These are phyloP conservation scores for Nesidiocoris tenuis DNA, from an alignment of 2,888 invertebrate species.

Conservation along the genomic window DNA sequence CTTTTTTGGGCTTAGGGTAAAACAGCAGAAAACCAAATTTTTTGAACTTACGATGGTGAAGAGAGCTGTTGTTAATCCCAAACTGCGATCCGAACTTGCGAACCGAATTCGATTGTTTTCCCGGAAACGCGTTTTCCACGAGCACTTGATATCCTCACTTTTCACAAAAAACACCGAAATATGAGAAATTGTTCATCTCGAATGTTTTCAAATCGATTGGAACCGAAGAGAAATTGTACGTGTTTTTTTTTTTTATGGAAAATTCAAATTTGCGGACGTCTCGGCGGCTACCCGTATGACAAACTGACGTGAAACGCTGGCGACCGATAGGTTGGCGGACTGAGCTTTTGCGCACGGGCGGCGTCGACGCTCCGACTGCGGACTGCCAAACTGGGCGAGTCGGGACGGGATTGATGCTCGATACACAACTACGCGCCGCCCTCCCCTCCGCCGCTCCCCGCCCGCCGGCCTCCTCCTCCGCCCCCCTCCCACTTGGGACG, in stretches of 20 bases:
- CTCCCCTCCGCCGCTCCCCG: slow-evolving; percentile 48
- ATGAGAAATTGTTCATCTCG: too few species aligned
- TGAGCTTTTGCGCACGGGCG: slow-evolving; percentile 50
- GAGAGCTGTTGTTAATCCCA: slow-evolving; percentile 19
- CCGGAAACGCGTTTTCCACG: background rate
- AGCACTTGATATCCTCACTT: slow-evolving; percentile 17
- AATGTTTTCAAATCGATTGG: too few species aligned
- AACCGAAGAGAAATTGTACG: too few species aligned
- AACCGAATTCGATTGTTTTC: background rate
- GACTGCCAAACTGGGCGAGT: slow-evolving; percentile 52
- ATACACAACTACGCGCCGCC: slow-evolving; percentile 50
- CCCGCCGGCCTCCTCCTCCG: slow-evolving; percentile 38
- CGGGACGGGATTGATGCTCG: slow-evolving; percentile 51
- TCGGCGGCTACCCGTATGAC: background rate
- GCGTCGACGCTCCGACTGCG: slow-evolving; percentile 35
- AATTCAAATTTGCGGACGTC: too few species aligned
- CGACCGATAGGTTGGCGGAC: slow-evolving; percentile 31
- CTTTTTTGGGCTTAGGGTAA: too few species aligned
- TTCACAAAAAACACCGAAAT: slow-evolving; percentile 24
- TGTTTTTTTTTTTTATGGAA: background rate
- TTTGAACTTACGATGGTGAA: slow-evolving; percentile 2
- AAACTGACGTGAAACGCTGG: slow-evolving; percentile 19
- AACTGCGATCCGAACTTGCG: background rate
- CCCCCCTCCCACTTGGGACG: slow-evolving; percentile 12
- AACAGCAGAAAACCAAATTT: too few species aligned